Percentiles rank a stretch among this genome's conserved stretches.
phyloP scores from a whole-genome alignment of 1,140 invertebrate species.

The Copidosoma floridanum region DNA sequence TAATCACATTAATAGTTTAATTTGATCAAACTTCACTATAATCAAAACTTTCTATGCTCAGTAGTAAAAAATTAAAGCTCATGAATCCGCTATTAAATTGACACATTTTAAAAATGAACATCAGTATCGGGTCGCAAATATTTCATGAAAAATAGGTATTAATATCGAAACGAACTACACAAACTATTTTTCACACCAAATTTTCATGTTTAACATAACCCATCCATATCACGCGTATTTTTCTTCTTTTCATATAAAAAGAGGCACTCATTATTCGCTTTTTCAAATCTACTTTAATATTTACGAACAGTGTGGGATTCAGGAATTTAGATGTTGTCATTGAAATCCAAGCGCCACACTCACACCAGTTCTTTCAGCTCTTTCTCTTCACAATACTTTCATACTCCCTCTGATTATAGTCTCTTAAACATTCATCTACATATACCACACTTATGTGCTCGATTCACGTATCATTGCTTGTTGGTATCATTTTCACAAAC shows the following conservation, averaged over 20 bases:
- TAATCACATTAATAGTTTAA: too few species aligned
- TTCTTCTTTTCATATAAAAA: constrained; percentile 10
- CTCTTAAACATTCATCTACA: constrained; percentile 46
- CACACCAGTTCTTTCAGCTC: constrained; percentile 30
- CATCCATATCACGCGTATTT: constrained; percentile 9
- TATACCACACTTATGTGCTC: constrained; percentile 36
- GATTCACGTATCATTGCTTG: constrained; percentile 25
- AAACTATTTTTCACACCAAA: constrained; percentile 8
- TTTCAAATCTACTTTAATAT: neutral
- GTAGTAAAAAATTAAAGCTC: too few species aligned
- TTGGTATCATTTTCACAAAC: constrained; percentile 16
- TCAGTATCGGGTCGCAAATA: too few species aligned
- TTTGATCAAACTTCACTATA: too few species aligned
- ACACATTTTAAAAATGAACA: too few species aligned
- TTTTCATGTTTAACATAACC: constrained; percentile 8
- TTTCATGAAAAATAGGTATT: too few species aligned
- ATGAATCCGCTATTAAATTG: too few species aligned
- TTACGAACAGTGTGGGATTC: constrained; percentile 5
- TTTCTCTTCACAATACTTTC: constrained; percentile 15
- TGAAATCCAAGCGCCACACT: constrained; percentile 24
- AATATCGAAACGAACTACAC: too few species aligned
- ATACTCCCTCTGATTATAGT: constrained; percentile 23
- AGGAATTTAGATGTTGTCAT: constrained; percentile 11
- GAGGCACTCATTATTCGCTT: neutral
- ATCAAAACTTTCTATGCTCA: too few species aligned